phyloP scores from a whole-genome alignment of 2,797 vertebrate species.

The Sphaeramia orbicularis region DNA sequence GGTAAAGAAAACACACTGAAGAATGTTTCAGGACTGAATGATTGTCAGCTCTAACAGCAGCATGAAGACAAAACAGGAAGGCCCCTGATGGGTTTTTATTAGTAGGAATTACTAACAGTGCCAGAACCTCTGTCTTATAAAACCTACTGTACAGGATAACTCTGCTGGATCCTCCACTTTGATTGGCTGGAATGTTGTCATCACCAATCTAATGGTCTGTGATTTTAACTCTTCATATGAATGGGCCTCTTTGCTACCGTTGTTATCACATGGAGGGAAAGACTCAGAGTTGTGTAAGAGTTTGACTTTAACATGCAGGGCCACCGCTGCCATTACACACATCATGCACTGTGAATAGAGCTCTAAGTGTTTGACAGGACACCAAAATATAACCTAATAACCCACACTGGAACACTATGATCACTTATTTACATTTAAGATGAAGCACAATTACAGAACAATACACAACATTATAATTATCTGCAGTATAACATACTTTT shows the following conservation, averaged over 20 bases:
- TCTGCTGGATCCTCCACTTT: slow-evolving; percentile 30
- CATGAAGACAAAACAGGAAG: slow-evolving; percentile 80
- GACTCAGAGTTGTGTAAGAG: slow-evolving; percentile 1
- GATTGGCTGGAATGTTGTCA: slow-evolving; percentile 58
- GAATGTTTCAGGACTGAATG: slow-evolving; percentile 70
- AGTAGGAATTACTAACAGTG: slow-evolving; percentile 73
- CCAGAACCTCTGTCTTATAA: slow-evolving; percentile 58
- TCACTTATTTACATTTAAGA: no score
- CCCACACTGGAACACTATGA: no score
- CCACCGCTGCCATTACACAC: no score
- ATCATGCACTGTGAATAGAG: no score
- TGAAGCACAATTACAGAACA: no score
- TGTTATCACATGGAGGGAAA: slow-evolving; percentile 36
- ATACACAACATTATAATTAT: no score
- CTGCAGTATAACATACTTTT: no score
- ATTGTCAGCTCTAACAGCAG: slow-evolving; percentile 61
- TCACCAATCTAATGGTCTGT: slow-evolving; percentile 37
- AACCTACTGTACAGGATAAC: slow-evolving; percentile 50
- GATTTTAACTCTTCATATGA: slow-evolving; percentile 42
- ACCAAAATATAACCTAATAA: no score
- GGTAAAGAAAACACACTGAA: slow-evolving; percentile 75
- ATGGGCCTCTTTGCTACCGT: slow-evolving; percentile 38
- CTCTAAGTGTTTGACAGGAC: no score
- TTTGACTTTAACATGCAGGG: slow-evolving; percentile 7
- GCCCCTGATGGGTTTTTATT: slow-evolving; percentile 73